phyloP scores from a whole-genome alignment of 2,888 invertebrate species.

The Hypena proboscidalis region DNA sequence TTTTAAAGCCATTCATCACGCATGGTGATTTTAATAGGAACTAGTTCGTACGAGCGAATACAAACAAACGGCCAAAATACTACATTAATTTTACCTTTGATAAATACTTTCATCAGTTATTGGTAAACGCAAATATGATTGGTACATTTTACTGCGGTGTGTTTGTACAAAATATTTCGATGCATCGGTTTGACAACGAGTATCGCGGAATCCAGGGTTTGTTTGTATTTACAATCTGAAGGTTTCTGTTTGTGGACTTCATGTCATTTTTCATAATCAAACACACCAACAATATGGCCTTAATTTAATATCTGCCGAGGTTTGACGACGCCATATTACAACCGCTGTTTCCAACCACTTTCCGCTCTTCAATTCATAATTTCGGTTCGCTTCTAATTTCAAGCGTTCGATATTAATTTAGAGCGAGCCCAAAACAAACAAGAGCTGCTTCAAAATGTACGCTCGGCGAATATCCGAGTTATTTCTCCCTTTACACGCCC shows the following conservation, averaged over 20 bases:
- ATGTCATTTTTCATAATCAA: no score
- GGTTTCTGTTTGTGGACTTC: no score
- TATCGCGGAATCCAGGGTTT: background rate
- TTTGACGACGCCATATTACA: background rate
- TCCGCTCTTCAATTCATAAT: constrained; percentile 45
- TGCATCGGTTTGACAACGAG: constrained; percentile 15
- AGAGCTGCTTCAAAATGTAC: constrained; percentile 49
- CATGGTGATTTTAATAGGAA: no score
- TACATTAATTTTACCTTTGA: constrained; percentile 20
- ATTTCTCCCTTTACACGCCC: constrained; percentile 51
- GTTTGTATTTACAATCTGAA: no score
- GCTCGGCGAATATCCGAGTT: constrained; percentile 46
- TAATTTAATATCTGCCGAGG: background rate
- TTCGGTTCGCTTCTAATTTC: constrained; percentile 53
- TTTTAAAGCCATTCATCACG: no score
- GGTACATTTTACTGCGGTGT: constrained; percentile 16
- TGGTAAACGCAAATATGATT: constrained; percentile 16
- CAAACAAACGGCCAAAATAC: constrained; percentile 12
- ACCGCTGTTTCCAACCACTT: constrained; percentile 28
- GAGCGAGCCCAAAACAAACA: constrained; percentile 56
- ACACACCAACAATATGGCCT: no score
- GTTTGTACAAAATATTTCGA: constrained; percentile 17
- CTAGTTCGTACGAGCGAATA: constrained; percentile 12
- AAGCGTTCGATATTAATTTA: constrained; percentile 63
- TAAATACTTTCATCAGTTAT: constrained; percentile 30